Evolutionary conservation across 2,888 invertebrate genomes (phyloP), one percentile per base, ranked within the genome.

Genomic region (Eledona agricola): DNA sequence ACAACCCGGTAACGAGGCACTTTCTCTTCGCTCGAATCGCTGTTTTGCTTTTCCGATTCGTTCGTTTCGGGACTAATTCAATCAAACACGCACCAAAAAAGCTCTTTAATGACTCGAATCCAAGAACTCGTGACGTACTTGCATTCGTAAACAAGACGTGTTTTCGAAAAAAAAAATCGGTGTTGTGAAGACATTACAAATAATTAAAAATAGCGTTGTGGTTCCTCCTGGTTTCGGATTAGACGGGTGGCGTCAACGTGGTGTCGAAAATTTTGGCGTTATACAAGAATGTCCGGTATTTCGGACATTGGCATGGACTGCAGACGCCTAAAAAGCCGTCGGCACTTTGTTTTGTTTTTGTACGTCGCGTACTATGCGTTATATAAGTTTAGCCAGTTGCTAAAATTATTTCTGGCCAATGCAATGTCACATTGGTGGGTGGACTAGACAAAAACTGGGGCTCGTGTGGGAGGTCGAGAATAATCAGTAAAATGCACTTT

Each of bases 311-410:
- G 54, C 54, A 49, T 16, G 11, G 29, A 9, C 22, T 6, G 54
- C 37, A 54, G 54, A 54, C 54, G 40, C 54, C 54, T 35, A 50
- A 54, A 54, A 54, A 54, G 49, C 43, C 32, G 28, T 26, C 28
- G 34, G 29, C 50, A 40, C 55, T 42, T 22, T 42, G 43, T 37
- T 54, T 54, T 49, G 49, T 49, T 54, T 52, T 29, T 49, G 22
- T 31, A 26, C 28, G 28, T 19, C 19, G 25, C 19, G 32, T 43
- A 46, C 35, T 46, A 46, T 37, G 31, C 17, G 45, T 57, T 59
- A 59, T 49, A 37, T 58, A 60, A 60, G 57, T 54, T 9, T 17
- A 47, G 54, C 47, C 53, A 51, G 51, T 29, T 37, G 51, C 45
- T 56, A 60, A 58, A 49, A 35, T 49, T 50, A 57, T 59, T 57